Base-by-base conservation (phyloP, 2,797 vertebrate species). In the Neoniphon sammara region DNA sequence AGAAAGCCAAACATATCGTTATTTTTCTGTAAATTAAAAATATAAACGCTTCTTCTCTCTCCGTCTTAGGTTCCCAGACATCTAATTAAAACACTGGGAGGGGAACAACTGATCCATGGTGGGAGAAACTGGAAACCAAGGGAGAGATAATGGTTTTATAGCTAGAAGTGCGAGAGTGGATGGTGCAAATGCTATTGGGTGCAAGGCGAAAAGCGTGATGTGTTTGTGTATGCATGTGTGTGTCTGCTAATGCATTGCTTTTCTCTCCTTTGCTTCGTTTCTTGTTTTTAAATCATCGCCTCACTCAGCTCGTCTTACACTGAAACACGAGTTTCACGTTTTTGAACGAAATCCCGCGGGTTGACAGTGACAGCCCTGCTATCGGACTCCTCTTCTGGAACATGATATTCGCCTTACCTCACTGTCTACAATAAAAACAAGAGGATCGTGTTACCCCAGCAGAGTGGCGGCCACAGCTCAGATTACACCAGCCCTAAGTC, bases 281-380 rank as follows among this genome's bases (percentile, higher is more conserved):
- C n/a, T n/a, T n/a, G n/a, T 20, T 66, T 36, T 1, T 34, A 21
- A 7, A 55, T 15, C 1, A 2, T 49, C 49, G 2, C 31, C 17
- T 56, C 7, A 18, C 1, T 53, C 18, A 39, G 10, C 56, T 73
- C 27, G 7, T 68, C 66, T 72, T 56, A 52, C 57, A 42, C 53
- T 42, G 27, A 81, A 89, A 88, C 74, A 54, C 77, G 83, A 87
- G 59, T 91, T 88, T 91, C 78, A 81, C 75, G 88, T 88, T 91
- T n/a, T 82, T 64, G 55, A 65, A 27, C 36, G 27, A 77, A 84
- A 81, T 73, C n/a, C 57, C 50, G 62, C 44, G 42, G 55, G 47
- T 17, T 67, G 61, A 77, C 54, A 39, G 75, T 59, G 49, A 65
- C 3, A 18, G 58, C 63, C 70, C 66, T 67, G 11, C 61, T 59